phyloP scores from a whole-genome alignment of 2,113 vertebrate species.

The Acanthisitta chloris region DNA sequence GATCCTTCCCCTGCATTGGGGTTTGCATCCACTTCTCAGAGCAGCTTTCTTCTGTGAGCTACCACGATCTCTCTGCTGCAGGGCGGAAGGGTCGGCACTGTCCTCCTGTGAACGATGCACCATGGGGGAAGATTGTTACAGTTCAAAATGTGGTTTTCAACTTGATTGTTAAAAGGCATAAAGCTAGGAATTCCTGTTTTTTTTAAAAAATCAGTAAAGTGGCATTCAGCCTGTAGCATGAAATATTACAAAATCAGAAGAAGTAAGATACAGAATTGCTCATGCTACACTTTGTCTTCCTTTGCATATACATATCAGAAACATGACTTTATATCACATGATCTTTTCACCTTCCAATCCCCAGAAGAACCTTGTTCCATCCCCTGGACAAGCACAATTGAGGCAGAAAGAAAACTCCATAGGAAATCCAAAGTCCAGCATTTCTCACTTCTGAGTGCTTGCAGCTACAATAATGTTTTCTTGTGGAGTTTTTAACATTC shows the following conservation, averaged over 20 bases:
- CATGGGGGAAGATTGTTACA: neutral
- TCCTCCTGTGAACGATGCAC: neutral
- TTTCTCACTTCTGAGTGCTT: neutral
- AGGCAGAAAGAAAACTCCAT: neutral
- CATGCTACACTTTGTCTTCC: neutral
- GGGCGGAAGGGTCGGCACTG: neutral
- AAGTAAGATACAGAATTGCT: neutral
- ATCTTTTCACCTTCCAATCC: neutral
- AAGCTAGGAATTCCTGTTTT: neutral
- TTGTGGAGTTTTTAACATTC: neutral
- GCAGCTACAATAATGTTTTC: neutral
- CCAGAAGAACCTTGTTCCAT: neutral
- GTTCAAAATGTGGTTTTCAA: neutral
- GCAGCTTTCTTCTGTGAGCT: slow-evolving; percentile 4
- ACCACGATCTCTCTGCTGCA: neutral
- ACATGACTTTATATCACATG: neutral
- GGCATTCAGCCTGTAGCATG: neutral
- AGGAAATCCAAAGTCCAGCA: neutral
- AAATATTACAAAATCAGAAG: neutral
- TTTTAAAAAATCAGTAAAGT: neutral
- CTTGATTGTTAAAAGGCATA: neutral
- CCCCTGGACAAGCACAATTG: neutral
- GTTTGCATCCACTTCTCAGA: neutral
- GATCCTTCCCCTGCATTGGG: neutral
- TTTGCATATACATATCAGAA: neutral